Percentiles rank a stretch among this genome's conserved stretches.
phyloP scores from a whole-genome alignment of 2,797 vertebrate species.

The Gastrophryne carolinensis region DNA sequence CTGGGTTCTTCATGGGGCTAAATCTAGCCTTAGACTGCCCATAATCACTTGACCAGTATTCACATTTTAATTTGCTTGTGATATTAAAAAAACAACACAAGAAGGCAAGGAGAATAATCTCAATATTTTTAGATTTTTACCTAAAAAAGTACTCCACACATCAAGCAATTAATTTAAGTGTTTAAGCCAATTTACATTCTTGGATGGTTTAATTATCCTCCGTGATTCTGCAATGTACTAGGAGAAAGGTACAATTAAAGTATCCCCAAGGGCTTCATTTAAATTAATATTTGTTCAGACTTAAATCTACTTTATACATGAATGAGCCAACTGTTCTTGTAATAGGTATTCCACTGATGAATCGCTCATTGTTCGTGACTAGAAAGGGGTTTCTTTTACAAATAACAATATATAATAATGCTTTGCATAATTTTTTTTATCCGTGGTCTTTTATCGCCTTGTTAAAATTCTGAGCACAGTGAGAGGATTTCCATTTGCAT shows the following conservation, averaged over 20 bases:
- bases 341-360: conserved; percentile 36
- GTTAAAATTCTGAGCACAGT: background rate
- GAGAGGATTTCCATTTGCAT: background rate
- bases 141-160: conserved; percentile 12
- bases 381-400: conserved; percentile 7
- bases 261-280: conserved; percentile 35
- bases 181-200: conserved; percentile 34
- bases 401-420: conserved; percentile 41
- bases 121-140: background rate
- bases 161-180: conserved; percentile 9
- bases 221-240: conserved; percentile 34
- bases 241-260: conserved; percentile 25
- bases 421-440: background rate
- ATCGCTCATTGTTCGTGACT: conserved; percentile 42
- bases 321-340: conserved; percentile 36
- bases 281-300: conserved; percentile 53
- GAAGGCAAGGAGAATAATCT: no score
- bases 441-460: background rate
- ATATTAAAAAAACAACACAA: no score
- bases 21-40: no score
- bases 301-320: conserved; percentile 51
- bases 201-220: conserved; percentile 14
- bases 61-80: no score
- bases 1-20: no score
- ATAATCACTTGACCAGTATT: no score